Percentiles rank a stretch among this genome's conserved stretches.
Evolutionary conservation across 2,797 vertebrate species (phyloP).

Genomic region (Semaprochilodus insignis): DNA sequence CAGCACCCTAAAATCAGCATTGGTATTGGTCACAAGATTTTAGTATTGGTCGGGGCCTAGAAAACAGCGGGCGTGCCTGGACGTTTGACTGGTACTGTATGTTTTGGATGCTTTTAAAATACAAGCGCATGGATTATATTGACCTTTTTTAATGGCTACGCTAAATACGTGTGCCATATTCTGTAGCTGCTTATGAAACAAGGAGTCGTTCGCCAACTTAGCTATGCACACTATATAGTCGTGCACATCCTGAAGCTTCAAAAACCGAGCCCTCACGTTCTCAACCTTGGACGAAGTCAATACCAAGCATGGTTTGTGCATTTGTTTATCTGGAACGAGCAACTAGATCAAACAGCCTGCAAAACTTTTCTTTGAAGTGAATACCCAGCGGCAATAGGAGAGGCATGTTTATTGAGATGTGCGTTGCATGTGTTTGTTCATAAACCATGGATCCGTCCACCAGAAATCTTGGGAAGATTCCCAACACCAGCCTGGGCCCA

Average conservation of each 20-base stretch:
- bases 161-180: too few relatives aligned
- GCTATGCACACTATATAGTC: background rate
- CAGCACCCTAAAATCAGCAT: too few relatives aligned
- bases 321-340: conserved; percentile 1
- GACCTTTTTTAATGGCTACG: too few relatives aligned
- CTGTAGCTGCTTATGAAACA: background rate
- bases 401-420: background rate
- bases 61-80: too few relatives aligned
- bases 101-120: too few relatives aligned
- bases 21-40: too few relatives aligned
- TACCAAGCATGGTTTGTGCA: background rate
- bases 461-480: background rate
- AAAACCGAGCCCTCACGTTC: background rate
- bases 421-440: background rate
- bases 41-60: too few relatives aligned
- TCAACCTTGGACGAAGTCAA: background rate
- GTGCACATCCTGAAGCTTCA: background rate
- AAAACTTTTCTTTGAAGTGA: background rate
- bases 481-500: background rate
- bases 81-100: too few relatives aligned
- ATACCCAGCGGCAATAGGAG: background rate
- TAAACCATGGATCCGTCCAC: background rate
- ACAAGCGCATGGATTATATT: too few relatives aligned
- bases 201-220: background rate
- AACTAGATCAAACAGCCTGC: background rate